Evolutionary conservation across 2,888 invertebrate genomes (phyloP).

Genomic region (Strigamia transsilvanica): DNA sequence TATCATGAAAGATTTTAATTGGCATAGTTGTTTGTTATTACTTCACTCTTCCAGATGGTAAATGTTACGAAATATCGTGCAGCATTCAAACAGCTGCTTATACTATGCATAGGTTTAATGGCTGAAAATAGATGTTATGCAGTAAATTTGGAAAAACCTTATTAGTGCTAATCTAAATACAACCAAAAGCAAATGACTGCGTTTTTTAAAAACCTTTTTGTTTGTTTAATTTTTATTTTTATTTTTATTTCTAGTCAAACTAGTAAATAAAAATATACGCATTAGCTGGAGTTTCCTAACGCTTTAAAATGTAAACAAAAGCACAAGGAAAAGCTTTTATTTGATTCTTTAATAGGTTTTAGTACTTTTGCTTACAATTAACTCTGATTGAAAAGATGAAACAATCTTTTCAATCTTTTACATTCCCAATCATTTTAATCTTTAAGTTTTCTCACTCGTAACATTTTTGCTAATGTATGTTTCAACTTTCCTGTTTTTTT

Average conservation of each 20-base stretch:
- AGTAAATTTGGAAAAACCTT: not conserved
- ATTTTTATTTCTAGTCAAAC: too few relatives aligned
- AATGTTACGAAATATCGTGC: conserved; percentile 4
- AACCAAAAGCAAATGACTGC: not conserved
- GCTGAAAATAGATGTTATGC: conserved; percentile 21
- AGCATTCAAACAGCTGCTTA: conserved; percentile 23
- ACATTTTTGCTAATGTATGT: not conserved
- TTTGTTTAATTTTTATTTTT: too few relatives aligned
- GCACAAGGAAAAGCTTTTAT: not conserved
- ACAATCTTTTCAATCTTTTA: not conserved
- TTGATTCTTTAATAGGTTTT: not conserved
- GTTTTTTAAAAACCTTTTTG: not conserved
- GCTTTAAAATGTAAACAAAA: too few relatives aligned
- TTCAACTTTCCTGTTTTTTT: not conserved
- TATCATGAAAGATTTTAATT: conserved; percentile 32
- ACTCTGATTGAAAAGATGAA: not conserved
- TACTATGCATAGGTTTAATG: conserved; percentile 15
- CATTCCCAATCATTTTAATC: not conserved
- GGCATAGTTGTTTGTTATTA: conserved; percentile 44
- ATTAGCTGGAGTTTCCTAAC: too few relatives aligned
- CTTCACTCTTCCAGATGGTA: conserved; percentile 26
- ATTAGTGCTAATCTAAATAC: not conserved
- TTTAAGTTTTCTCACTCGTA: not conserved
- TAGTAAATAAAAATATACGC: too few relatives aligned
- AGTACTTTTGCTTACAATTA: not conserved